A percentile compares a stretch with the other conserved stretches of the same genome.
phyloP scores from a whole-genome alignment of 2,888 invertebrate genomes.

The Tuberolachnus salignus region DNA sequence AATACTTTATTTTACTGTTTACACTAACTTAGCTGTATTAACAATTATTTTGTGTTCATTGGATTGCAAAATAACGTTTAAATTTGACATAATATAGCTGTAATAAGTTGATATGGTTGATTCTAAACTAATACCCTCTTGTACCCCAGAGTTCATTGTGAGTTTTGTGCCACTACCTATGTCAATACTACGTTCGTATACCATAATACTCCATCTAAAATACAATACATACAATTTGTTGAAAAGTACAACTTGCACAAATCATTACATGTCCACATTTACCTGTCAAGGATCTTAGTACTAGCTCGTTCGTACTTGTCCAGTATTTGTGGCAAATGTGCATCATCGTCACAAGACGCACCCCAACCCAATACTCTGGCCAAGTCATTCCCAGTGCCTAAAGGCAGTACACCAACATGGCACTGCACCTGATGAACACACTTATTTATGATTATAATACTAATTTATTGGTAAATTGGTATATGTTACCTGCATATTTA shows the following conservation, averaged over 20 bases:
- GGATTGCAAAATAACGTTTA: slow-evolving; percentile 85
- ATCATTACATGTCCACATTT: slow-evolving; percentile 55
- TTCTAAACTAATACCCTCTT: slow-evolving; percentile 52
- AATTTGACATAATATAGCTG: slow-evolving; percentile 76
- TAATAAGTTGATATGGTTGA: slow-evolving; percentile 73
- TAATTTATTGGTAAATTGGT: neutral
- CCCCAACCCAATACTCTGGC: slow-evolving; percentile 97
- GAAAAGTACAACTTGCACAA: slow-evolving; percentile 10
- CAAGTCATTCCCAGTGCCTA: slow-evolving; percentile 96
- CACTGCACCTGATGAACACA: slow-evolving; percentile 76
- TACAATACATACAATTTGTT: slow-evolving; percentile 3
- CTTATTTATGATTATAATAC: slow-evolving; percentile 13
- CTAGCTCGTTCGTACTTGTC: slow-evolving; percentile 96
- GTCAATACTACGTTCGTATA: slow-evolving; percentile 79
- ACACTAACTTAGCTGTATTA: slow-evolving; percentile 72
- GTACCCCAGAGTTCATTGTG: slow-evolving; percentile 56
- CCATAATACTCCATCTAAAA: slow-evolving; percentile 90
- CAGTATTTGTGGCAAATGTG: slow-evolving; percentile 86
- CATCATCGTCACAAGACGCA: slow-evolving; percentile 92
- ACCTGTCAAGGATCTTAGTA: slow-evolving; percentile 95
- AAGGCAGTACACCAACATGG: slow-evolving; percentile 91
- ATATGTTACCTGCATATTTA: slow-evolving; percentile 87
- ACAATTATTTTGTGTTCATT: slow-evolving; percentile 76
- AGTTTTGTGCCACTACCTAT: slow-evolving; percentile 62
- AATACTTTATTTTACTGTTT: slow-evolving; percentile 15